phyloP scores from a whole-genome alignment of 2,888 invertebrate species.

The Dolichomitus sp. region DNA sequence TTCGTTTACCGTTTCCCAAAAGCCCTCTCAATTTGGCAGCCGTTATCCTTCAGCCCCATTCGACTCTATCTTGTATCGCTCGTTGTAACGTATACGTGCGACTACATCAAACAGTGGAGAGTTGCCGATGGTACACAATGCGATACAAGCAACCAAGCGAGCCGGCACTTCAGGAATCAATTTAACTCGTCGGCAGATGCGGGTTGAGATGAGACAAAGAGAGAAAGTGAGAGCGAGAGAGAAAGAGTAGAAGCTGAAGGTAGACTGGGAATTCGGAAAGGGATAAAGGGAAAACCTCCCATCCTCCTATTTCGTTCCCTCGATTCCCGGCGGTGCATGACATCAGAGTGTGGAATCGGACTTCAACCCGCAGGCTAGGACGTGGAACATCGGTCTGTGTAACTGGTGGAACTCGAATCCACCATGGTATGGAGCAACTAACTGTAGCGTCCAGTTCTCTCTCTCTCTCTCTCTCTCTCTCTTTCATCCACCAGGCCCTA shows the following conservation, averaged over 20 bases:
- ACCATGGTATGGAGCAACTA: slow-evolving; percentile 2
- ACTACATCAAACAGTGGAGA: slow-evolving; percentile 33
- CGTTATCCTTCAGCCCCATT: slow-evolving; percentile 6
- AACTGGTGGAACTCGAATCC: slow-evolving; percentile 36
- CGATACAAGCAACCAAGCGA: slow-evolving; percentile 25
- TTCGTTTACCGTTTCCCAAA: slow-evolving; percentile 15
- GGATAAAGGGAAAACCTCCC: slow-evolving; percentile 53
- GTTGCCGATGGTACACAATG: slow-evolving; percentile 23
- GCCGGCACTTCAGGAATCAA: slow-evolving; percentile 52
- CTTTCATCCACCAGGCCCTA: slow-evolving; percentile 10
- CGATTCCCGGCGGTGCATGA: slow-evolving; percentile 46
- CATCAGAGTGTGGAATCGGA: slow-evolving; percentile 51
- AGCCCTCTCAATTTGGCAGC: slow-evolving; percentile 24
- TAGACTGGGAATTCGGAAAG: slow-evolving; percentile 8
- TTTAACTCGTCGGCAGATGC: slow-evolving; percentile 59
- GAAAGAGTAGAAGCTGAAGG: slow-evolving; percentile 35
- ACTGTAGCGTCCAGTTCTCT: slow-evolving; percentile 27
- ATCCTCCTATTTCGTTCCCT: slow-evolving; percentile 29
- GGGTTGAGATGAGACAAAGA: slow-evolving; percentile 48
- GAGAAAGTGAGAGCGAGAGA: slow-evolving; percentile 6
- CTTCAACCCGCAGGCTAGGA: slow-evolving; percentile 41
- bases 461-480: too few species aligned
- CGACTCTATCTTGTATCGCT: slow-evolving; percentile 9
- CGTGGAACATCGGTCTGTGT: slow-evolving; percentile 21
- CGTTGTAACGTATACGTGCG: slow-evolving; percentile 6